Percentiles rank a stretch among this genome's conserved stretches.
Conservation (phyloP, 2,888 invertebrate species). For the Tuberolachnus salignus region DNA sequence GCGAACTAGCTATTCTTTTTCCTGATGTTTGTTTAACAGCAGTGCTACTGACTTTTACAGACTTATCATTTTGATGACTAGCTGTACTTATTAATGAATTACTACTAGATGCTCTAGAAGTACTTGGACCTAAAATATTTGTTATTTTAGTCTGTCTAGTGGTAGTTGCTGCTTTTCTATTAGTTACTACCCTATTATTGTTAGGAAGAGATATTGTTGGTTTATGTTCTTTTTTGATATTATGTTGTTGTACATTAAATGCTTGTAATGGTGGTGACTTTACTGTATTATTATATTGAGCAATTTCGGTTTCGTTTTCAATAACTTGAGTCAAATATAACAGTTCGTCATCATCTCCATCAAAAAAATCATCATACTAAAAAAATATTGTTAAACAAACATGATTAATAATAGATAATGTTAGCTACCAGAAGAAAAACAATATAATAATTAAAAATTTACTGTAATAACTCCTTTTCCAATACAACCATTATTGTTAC, state of each 20-base stretch:
- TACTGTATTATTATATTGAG: neutral
- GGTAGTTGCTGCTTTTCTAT: neutral
- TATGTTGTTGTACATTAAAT: neutral
- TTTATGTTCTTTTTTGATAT: slow-evolving; percentile 4
- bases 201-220: neutral
- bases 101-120: neutral
- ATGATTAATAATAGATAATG: neutral
- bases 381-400: neutral
- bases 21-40: neutral
- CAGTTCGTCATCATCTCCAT: slow-evolving; percentile 58
- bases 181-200: neutral
- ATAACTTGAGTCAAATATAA: slow-evolving; percentile 58
- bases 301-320: slow-evolving; percentile 54
- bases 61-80: neutral
- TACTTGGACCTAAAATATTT: slow-evolving; percentile 34
- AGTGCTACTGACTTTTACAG: neutral
- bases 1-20: slow-evolving; percentile 39
- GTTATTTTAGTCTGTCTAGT: slow-evolving; percentile 39
- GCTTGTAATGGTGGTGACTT: slow-evolving; percentile 11
- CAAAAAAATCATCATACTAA: slow-evolving; percentile 55
- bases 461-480: slow-evolving; percentile 28
- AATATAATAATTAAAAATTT: slow-evolving; percentile 6
- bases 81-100: neutral
- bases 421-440: neutral
- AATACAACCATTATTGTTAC: slow-evolving; percentile 3